phyloP scores from a whole-genome alignment of 2,888 invertebrate genomes.

The Abscondita cerata region DNA sequence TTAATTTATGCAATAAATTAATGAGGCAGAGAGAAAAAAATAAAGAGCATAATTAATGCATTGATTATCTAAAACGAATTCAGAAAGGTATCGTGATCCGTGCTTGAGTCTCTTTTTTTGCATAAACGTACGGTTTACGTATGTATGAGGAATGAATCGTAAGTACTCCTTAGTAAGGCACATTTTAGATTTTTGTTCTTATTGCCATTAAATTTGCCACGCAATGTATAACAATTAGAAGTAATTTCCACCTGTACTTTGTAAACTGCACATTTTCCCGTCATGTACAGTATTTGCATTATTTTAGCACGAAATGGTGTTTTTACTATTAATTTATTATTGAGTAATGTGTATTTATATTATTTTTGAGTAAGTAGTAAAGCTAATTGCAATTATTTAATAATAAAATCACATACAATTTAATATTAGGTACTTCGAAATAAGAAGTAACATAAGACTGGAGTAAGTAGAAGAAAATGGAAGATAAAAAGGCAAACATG shows the following conservation, averaged over 20 bases:
- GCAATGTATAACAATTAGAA: slow-evolving; percentile 52
- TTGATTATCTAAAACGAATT: slow-evolving; percentile 21
- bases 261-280: slow-evolving; percentile 53
- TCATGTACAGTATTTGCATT: slow-evolving; percentile 45
- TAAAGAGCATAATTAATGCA: neutral
- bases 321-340: too few species aligned
- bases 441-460: too few species aligned
- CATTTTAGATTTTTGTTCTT: slow-evolving; percentile 21
- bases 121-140: slow-evolving; percentile 28
- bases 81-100: slow-evolving; percentile 29
- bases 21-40: slow-evolving; percentile 2
- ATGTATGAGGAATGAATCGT: too few species aligned
- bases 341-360: too few species aligned
- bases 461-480: too few species aligned
- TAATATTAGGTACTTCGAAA: too few species aligned
- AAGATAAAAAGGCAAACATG: too few species aligned
- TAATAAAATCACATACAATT: too few species aligned
- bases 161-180: slow-evolving; percentile 9
- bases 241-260: slow-evolving; percentile 53
- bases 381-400: too few species aligned
- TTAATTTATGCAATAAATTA: slow-evolving; percentile 7
- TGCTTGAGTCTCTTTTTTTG: slow-evolving; percentile 23
- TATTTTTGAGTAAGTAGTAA: too few species aligned
- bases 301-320: slow-evolving; percentile 14
- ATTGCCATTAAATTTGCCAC: slow-evolving; percentile 43